Evolutionary conservation across 2,113 vertebrate genomes (phyloP), one percentile per base, ranked within the genome.

Genomic region (Mustela lutreola): DNA sequence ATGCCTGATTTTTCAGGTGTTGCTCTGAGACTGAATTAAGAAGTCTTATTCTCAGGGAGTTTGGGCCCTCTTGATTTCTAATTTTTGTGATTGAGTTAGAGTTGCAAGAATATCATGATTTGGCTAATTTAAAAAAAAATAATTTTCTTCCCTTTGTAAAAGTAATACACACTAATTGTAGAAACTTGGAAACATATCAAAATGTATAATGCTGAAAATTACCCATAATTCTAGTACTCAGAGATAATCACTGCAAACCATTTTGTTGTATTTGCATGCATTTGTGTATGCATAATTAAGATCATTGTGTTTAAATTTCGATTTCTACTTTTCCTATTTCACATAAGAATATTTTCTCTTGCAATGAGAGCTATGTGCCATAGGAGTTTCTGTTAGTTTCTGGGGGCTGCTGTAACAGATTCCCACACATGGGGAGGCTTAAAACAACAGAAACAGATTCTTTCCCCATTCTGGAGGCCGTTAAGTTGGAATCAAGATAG

Each of bases 151-250:
- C 92, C 73, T 95, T 96, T 91, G 53, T 95, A 71, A 94, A 94
- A 96, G 73, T 91, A 96, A 96, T 89, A 97, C 83, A 84, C 42
- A 50, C 88, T 97, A 97, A 97, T 97, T 95, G 89, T 96, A 94
- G 91, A 92, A 97, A 91, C 94, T 94, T 97, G 93, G 62, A 90
- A 92, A 96, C 92, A 63, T 79, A 95, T 53, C 86, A 92, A 90
- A 97, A 96, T 48, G 50, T 70, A 78, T 92, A 96, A 78, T 97
- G 96, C 92, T 93, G 81, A 96, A 94, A 95, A 97, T 96, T 97
- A 94, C 86, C 50, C 81, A 50, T 95, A 95, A 94, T 91, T 92
- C 62, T 95, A 50, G 85, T 83, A 91, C 88, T 97, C 91, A 91
- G 39, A 89, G 88, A 88, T 95, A 92, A 95, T 97, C 80, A 95